Percentiles rank a stretch among this genome's conserved stretches.
These are phyloP conservation scores for Hyposoter didymator DNA, from an alignment of 2,888 invertebrate genomes.

Conservation along the genomic window DNA sequence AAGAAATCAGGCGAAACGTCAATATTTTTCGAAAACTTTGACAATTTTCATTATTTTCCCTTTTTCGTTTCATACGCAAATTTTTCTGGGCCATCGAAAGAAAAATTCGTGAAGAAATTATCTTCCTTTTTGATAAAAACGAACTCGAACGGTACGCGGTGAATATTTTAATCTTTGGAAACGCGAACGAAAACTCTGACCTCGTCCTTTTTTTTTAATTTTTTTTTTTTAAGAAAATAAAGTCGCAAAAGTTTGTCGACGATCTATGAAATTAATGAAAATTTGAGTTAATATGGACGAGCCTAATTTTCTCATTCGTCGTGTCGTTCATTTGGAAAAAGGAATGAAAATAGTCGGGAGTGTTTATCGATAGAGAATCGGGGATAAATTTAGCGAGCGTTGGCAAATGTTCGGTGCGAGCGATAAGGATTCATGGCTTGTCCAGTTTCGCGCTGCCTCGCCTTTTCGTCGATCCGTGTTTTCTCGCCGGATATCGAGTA, in stretches of 20 bases:
- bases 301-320: not conserved
- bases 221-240: not conserved
- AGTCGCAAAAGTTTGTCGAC: not conserved
- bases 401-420: conserved; percentile 3
- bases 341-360: not conserved
- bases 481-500: conserved; percentile 58
- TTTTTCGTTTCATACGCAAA: not conserved
- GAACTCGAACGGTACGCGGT: not conserved
- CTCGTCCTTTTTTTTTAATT: not conserved
- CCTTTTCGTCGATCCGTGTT: conserved; percentile 45
- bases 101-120: not conserved
- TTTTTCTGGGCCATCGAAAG: not conserved
- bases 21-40: no score
- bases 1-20: no score
- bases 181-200: not conserved
- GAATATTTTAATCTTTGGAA: not conserved
- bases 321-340: not conserved
- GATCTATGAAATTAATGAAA: not conserved
- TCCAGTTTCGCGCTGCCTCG: conserved; percentile 19
- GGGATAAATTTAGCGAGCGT: conserved; percentile 9
- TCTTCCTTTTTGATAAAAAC: not conserved
- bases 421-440: conserved; percentile 48
- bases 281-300: not conserved
- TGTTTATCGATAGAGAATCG: conserved; percentile 22
- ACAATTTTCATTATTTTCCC: no score